These are phyloP conservation scores for Ariopsis seemanni DNA, from an alignment of 2,113 vertebrate species.

Conservation along the genomic window DNA sequence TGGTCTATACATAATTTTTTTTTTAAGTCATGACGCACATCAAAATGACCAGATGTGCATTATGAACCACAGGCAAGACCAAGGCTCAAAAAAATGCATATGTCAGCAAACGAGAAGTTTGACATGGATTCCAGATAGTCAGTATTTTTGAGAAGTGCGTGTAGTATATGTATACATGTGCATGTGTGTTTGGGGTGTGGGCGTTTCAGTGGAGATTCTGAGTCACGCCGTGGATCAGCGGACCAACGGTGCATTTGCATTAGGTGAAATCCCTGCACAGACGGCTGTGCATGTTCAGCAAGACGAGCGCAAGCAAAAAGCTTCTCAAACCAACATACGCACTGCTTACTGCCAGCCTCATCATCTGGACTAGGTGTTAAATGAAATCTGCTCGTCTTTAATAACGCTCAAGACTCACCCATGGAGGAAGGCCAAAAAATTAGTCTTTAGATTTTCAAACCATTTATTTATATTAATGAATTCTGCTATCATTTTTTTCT, in stretches of 20 bases:
- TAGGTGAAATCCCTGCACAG: constrained; percentile 57
- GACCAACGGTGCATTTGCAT: constrained; percentile 55
- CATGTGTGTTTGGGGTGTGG: constrained; percentile 42
- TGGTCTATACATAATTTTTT: background rate
- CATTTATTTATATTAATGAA: background rate
- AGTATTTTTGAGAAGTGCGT: constrained; percentile 28
- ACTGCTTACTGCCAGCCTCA: background rate
- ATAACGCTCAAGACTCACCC: constrained; percentile 23
- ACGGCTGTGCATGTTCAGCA: constrained; percentile 7
- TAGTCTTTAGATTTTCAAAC: background rate
- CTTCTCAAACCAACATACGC: background rate
- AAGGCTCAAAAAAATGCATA: background rate
- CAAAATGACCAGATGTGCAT: background rate
- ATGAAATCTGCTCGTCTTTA: constrained; percentile 28
- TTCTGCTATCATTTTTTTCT: background rate
- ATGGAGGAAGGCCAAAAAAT: background rate
- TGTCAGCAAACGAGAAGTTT: constrained; percentile 5
- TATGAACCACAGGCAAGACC: background rate
- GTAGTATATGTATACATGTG: constrained; percentile 8
- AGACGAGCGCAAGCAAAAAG: background rate
- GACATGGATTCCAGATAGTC: constrained; percentile 24
- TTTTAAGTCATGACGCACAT: background rate
- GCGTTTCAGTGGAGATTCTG: constrained; percentile 53
- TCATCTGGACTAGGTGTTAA: constrained; percentile 44
- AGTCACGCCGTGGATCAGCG: constrained; percentile 49